Base-by-base conservation (phyloP, 2,888 invertebrate species). In the Caenorhabditis virilis region DNA sequence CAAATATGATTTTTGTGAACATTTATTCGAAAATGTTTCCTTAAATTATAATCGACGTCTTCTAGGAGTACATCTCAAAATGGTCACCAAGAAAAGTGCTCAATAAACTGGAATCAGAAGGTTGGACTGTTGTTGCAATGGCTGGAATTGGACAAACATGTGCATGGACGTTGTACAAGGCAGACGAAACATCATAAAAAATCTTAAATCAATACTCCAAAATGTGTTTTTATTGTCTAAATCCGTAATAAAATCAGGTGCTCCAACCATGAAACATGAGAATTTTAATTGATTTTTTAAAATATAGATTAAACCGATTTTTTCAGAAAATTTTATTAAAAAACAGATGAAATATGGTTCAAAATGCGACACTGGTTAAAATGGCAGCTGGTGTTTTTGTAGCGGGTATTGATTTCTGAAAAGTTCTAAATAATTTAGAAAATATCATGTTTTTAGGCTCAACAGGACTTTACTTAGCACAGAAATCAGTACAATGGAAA, bases 141-240 rank as follows among this genome's bases (percentile, higher is more conserved):
- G 82, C 85, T 43, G 86, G 86, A 11, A 82, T 86, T 23, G 86
- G 86, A 25, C 86, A 86, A 70, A 87, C 86, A 0, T 85, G 85
- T 74, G 82, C 85, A n/a, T 87, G 86, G 86, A 86, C 86, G n/a
- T 72, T 86, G 16, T 77, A 85, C 66, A 65, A 65, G 36, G 39
- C 35, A 48, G 22, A 4, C 15, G 16, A 16, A n/a, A 51, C 61
- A 56, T 45, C 51, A 13, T 13, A 58, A 46, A 39, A 9, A 25
- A 15, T 16, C 20, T 22, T 35, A 25, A n/a, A 16, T 27, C 27
- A 2, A 45, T 20, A 15, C 15, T 42, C 16, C n/a, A n/a, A n/a
- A n/a, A n/a, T n/a, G n/a, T n/a, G n/a, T n/a, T n/a, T n/a, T n/a
- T n/a, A n/a, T n/a, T n/a, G n/a, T n/a, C n/a, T n/a, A n/a, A n/a